Conservation (phyloP, 2,888 invertebrate species). For the Hedya salicella region DNA sequence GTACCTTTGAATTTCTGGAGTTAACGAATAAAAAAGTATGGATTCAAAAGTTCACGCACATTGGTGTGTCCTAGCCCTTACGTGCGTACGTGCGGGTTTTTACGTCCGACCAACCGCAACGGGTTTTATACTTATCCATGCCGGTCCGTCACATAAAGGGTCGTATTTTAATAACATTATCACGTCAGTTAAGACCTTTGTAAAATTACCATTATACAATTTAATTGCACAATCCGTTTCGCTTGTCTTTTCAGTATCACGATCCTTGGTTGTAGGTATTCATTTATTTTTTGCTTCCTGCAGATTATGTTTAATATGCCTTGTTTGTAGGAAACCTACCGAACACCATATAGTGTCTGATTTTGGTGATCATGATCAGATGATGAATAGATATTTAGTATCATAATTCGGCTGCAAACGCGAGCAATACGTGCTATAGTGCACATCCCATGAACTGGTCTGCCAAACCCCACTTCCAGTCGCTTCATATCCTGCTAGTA, state of each 20-base stretch:
- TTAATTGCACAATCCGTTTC: conserved; percentile 26
- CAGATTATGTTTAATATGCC: neutral
- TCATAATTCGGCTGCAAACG: too few species aligned
- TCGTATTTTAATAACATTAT: neutral
- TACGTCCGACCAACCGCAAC: conserved; percentile 24
- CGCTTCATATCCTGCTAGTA: too few species aligned
- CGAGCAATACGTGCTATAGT: too few species aligned
- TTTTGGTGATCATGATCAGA: too few species aligned
- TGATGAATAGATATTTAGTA: too few species aligned
- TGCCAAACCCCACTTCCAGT: too few species aligned
- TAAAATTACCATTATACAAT: neutral
- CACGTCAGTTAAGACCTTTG: neutral
- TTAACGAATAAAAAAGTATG: too few species aligned
- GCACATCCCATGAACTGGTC: too few species aligned
- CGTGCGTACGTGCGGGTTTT: conserved; percentile 28
- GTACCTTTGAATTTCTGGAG: too few species aligned
- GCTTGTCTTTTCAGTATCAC: conserved; percentile 21
- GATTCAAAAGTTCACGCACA: neutral
- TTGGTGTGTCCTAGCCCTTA: conserved; percentile 14
- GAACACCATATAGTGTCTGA: too few species aligned
- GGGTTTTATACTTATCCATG: conserved; percentile 17
- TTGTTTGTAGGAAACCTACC: too few species aligned
- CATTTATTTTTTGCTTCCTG: neutral
- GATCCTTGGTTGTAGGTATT: conserved; percentile 1
- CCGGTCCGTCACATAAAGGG: neutral